Evolutionary conservation across 2,888 invertebrate genomes (phyloP), one percentile per base, ranked within the genome.

Genomic region (Synanthedon tipuliformis): DNA sequence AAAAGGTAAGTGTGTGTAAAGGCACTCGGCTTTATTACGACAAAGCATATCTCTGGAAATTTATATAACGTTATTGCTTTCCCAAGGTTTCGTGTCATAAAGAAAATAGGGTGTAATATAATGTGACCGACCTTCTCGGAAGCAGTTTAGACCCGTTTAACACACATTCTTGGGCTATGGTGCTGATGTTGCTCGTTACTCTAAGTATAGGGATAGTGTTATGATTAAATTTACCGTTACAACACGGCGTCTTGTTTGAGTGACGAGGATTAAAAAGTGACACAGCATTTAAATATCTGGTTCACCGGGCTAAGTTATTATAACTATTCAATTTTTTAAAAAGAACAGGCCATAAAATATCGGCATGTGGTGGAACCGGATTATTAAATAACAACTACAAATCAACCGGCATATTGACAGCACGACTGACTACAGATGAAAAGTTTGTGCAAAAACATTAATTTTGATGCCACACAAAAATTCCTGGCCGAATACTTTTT

Each of bases 91-190:
- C 16, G 16, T 49, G 12, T 16, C 49, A 16, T 53, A 51, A 45
- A 11, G 54, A 56, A 56, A 51, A 52, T 51, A 53, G 56, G 56
- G 54, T 58, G 61, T 53, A 54, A 59, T 55, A 63, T 56, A 50
- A 54, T 53, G 56, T 52, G 56, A 34, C 55, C 54, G 56, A 59
- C 66, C 61, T 78, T 81, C 74, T 67, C 52, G 62, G 75, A 79
- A 79, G 68, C 64, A 60, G 68, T 73, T 63, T 63, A 64, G 65
- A 66, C 61, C 69, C 65, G 66, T 69, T 73, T 75, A 74, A 77
- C 74, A 74, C 64, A 74, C 75, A 77, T 82, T 78, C 74, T 66
- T 65, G 52, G 63, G 69, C 69, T 72, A 73, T 69, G 63, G 63
- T 57, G 64, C 61, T 60, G 64, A 61, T 63, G 63, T 59, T 59